These are phyloP conservation scores for Monoplex corrugatus DNA, from an alignment of 2,888 invertebrate species.

Conservation along the genomic window DNA sequence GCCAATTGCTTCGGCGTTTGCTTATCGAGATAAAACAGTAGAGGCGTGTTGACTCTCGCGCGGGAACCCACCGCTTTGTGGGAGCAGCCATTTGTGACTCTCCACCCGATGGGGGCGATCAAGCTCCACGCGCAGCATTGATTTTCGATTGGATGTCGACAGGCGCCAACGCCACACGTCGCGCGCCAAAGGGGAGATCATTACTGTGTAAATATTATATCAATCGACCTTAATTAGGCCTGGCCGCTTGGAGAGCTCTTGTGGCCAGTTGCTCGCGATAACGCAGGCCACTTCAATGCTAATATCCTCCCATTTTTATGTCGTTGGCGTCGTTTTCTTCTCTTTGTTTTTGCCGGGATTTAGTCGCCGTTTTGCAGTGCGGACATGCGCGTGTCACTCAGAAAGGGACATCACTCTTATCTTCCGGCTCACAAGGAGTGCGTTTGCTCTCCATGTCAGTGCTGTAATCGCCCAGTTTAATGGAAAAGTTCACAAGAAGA, in stretches of 20 bases:
- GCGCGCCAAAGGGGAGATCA: conserved; percentile 55
- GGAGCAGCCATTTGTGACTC: conserved; percentile 46
- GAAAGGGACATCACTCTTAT: conserved; percentile 29
- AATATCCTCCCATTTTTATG: not conserved
- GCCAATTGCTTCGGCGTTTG: conserved; percentile 50
- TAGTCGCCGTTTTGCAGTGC: conserved; percentile 34
- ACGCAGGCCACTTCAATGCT: conserved; percentile 19
- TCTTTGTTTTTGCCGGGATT: not conserved
- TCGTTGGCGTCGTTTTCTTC: not conserved
- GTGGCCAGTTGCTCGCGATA: conserved; percentile 26
- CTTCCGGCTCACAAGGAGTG: not conserved
- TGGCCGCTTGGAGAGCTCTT: conserved; percentile 28
- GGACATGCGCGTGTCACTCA: conserved; percentile 47
- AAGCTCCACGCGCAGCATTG: conserved; percentile 29
- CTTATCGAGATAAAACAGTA: conserved; percentile 58
- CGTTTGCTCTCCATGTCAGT: conserved; percentile 9
- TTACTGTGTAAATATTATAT: conserved; percentile 61
- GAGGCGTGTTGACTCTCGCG: conserved; percentile 51
- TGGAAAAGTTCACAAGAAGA: conserved; percentile 13
- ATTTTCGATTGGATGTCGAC: conserved; percentile 48
- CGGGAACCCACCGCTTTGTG: conserved; percentile 27
- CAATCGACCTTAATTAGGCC: conserved; percentile 60
- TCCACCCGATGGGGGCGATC: conserved; percentile 39
- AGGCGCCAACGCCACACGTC: conserved; percentile 38
- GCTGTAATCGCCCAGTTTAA: conserved; percentile 19